Conservation (phyloP, 2,888 invertebrate species). For the Drosophila ustulata region DNA sequence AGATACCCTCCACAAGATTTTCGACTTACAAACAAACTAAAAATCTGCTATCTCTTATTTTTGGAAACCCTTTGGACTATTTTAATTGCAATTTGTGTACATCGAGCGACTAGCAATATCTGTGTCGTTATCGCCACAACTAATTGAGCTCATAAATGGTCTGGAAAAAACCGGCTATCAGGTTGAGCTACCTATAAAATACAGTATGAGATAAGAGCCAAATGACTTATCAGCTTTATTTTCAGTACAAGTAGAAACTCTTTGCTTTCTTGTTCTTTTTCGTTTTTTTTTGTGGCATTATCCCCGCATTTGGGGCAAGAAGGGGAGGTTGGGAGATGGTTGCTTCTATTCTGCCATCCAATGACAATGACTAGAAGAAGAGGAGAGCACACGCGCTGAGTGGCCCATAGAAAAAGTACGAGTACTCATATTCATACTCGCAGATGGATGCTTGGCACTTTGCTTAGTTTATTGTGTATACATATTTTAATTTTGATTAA, state of each 20-base stretch:
- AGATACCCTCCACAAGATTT: conserved; percentile 28
- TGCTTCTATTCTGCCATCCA: conserved; percentile 11
- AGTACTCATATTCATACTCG: conserved; percentile 3
- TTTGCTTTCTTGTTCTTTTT: not conserved
- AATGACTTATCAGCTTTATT: conserved; percentile 22
- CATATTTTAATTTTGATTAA: conserved; percentile 80
- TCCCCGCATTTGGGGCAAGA: not conserved
- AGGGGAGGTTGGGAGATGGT: not conserved
- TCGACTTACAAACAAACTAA: not conserved
- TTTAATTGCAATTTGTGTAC: conserved; percentile 5
- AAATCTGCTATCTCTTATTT: conserved; percentile 7
- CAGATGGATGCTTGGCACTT: conserved; percentile 51
- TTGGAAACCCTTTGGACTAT: conserved; percentile 18
- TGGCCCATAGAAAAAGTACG: conserved; percentile 38
- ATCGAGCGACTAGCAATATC: conserved; percentile 21
- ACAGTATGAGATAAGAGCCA: conserved; percentile 43
- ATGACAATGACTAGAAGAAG: conserved; percentile 47
- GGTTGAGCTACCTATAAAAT: conserved; percentile 31
- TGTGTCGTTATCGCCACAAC: conserved; percentile 35
- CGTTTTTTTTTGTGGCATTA: not conserved
- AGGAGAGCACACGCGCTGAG: conserved; percentile 64
- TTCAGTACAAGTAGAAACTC: conserved; percentile 7
- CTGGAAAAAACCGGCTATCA: conserved; percentile 49
- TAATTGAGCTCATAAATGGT: conserved; percentile 40
- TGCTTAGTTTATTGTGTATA: conserved; percentile 66